phyloP scores from a whole-genome alignment of 1,140 invertebrate species.

The Frieseomelitta varia region DNA sequence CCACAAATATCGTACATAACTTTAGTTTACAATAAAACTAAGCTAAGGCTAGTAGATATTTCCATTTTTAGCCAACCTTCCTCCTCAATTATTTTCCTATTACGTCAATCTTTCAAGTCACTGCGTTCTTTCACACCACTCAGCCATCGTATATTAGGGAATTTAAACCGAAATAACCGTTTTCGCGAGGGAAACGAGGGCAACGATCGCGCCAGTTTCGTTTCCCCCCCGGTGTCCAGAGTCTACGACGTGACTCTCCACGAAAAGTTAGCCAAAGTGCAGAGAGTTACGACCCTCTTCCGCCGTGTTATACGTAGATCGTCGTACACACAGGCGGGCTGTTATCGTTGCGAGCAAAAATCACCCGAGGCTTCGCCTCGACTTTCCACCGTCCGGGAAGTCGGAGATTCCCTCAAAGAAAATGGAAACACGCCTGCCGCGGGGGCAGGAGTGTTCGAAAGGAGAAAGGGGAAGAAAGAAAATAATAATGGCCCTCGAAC shows the following conservation, averaged over 20 bases:
- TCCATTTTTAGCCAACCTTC: too few species aligned
- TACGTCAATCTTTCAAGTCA: too few species aligned
- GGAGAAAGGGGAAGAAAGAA: not conserved
- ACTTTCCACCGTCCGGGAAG: not conserved
- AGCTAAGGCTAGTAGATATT: too few species aligned
- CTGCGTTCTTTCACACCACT: too few species aligned
- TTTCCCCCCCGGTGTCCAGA: not conserved
- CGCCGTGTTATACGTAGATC: not conserved
- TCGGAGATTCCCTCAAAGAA: conserved; percentile 5
- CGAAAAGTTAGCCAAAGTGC: not conserved
- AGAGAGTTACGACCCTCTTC: not conserved
- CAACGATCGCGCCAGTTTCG: conserved; percentile 4
- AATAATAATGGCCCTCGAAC: conserved; percentile 60
- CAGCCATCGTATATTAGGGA: too few species aligned
- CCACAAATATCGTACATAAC: too few species aligned
- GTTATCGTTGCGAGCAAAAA: not conserved
- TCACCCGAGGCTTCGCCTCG: not conserved
- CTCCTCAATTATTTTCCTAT: too few species aligned
- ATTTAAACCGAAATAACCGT: too few species aligned
- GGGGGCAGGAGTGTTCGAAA: too few species aligned
- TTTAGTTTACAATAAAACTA: too few species aligned
- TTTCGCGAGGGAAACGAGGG: not conserved
- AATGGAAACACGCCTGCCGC: not conserved
- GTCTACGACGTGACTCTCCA: not conserved
- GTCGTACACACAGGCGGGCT: not conserved